Evolutionary conservation across 2,797 vertebrate species (phyloP), one percentile per base, ranked within the genome.

Genomic region (Sebastes hubbsi): DNA sequence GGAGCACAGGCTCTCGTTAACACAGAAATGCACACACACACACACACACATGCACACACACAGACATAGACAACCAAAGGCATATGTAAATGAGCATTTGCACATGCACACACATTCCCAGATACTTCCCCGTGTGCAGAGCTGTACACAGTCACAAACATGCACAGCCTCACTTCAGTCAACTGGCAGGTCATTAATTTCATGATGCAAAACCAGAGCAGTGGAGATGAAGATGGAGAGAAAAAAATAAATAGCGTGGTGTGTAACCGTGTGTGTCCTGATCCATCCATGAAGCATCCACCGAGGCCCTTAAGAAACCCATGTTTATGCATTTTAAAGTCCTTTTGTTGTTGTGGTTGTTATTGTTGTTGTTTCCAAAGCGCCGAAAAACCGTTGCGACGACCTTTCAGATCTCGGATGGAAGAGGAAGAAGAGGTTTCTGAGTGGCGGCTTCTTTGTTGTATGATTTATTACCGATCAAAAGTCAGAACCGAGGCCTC

Each of bases 181-280:
- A 88, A 80, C 91, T 95, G 94, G 94, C 94, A 95, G 95, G 94
- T 95, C 95, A 95, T 96, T 95, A 96, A 94, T 95, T 94, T 94
- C 88, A 87, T 90, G 90, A 94, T 91, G 91, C 84, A 87, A 92
- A 93, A 92, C 85, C 91, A 85, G 87, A 89, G 87, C 79, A 74
- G 46, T 66, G 13, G 82, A 85, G 85, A 88, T 82, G 85, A 81
- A 92, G 87, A 88, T 81, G 67, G 81, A 78, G 68, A 78, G 68
- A 74, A 85, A 84, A 86, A 85, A 76, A 81, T 85, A 85, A 76
- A 83, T 36, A 59, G 69, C 55, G n/a, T 20, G 49, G 65, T 81
- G 83, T 79, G 71, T 87, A 75, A 83, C 72, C 66, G 80, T 86
- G 93, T 81, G 86, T 85, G 88, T 90, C 90, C 87, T 86, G 80